Evolutionary conservation across 2,888 invertebrate genomes (phyloP).

Genomic region (Drosophila mulleri): DNA sequence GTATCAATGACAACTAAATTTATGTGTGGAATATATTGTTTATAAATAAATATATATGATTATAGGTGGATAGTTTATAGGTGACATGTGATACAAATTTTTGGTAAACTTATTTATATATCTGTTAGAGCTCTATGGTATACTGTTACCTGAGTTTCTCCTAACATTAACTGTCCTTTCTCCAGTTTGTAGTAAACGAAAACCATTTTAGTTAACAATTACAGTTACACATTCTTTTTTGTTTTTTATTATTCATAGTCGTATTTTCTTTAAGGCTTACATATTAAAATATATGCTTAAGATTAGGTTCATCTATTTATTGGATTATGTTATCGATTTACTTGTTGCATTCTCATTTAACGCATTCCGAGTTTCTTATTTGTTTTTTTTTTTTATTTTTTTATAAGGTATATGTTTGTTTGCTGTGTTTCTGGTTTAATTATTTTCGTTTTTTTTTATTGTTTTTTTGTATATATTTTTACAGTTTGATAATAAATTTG

Average conservation of each 20-base stretch:
- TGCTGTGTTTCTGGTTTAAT: slow-evolving; percentile 9
- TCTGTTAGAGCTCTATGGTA: not conserved
- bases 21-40: not conserved
- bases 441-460: not conserved
- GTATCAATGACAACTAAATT: not conserved
- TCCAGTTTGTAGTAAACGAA: not conserved
- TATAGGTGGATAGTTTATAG: too few species aligned
- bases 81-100: not conserved
- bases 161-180: not conserved
- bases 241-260: slow-evolving; percentile 74
- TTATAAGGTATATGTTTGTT: slow-evolving; percentile 50
- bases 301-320: slow-evolving; percentile 72
- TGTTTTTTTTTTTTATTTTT: slow-evolving; percentile 1
- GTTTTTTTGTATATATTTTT: slow-evolving; percentile 32
- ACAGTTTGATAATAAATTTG: slow-evolving; percentile 57
- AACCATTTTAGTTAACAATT: slow-evolving; percentile 2
- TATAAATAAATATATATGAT: not conserved
- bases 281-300: slow-evolving; percentile 80
- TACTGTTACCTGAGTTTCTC: not conserved
- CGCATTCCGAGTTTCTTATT: slow-evolving; percentile 41
- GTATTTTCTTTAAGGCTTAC: slow-evolving; percentile 81
- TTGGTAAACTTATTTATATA: too few species aligned
- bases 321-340: slow-evolving; percentile 67
- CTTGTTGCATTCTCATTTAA: slow-evolving; percentile 40
- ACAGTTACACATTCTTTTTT: slow-evolving; percentile 69